phyloP scores from a whole-genome alignment of 2,113 vertebrate species.

The Oncorhynchus mykiss region DNA sequence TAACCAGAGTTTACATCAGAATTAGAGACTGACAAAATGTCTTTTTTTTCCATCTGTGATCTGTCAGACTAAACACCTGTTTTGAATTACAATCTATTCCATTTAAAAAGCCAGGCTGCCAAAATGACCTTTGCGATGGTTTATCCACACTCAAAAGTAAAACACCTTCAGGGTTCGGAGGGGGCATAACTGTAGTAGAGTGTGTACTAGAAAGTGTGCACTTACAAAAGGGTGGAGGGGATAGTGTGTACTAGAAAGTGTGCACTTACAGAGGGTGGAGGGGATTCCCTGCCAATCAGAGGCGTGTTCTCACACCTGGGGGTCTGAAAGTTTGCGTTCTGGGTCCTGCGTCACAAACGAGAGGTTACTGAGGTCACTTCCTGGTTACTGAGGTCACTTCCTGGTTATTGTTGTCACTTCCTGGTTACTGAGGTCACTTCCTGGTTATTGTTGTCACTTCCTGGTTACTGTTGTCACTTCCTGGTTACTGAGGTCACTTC shows the following conservation, averaged over 20 bases:
- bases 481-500: conserved; percentile 60
- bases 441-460: no score
- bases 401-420: no score
- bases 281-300: conserved; percentile 96
- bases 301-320: conserved; percentile 97
- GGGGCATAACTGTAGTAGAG: conserved; percentile 19
- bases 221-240: conserved; percentile 98
- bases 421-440: conserved; percentile 61
- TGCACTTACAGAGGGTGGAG: conserved; percentile 96
- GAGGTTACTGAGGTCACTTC: conserved; percentile 65
- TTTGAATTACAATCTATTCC: conserved; percentile 34
- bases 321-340: conserved; percentile 98
- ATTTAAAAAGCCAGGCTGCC: conserved; percentile 67
- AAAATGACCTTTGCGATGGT: conserved; percentile 65
- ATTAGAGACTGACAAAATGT: conserved; percentile 57
- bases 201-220: conserved; percentile 71
- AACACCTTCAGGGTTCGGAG: not conserved
- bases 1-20: conserved; percentile 67
- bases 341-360: conserved; percentile 85
- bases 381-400: not conserved
- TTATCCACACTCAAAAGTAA: conserved; percentile 46
- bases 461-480: conserved; percentile 60
- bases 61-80: conserved; percentile 12
- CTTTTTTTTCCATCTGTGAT: not conserved
- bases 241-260: conserved; percentile 70